Evolutionary conservation across 2,888 invertebrate genomes (phyloP).

Genomic region (Ligdia adustata): DNA sequence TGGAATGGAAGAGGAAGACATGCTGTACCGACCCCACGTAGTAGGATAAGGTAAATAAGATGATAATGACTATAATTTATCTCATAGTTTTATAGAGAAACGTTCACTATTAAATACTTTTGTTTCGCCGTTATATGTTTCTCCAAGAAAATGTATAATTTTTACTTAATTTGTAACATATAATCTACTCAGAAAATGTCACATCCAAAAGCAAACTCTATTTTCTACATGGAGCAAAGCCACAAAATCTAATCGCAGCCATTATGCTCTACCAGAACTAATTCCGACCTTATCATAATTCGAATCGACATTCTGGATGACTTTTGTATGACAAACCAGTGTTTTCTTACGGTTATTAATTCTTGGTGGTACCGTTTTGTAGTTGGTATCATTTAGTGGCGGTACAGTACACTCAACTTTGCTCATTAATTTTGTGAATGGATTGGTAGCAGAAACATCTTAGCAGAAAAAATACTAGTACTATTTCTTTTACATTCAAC

Average conservation of each 20-base stretch:
- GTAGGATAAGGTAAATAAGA: no score
- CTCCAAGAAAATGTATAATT: no score
- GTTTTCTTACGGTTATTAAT: constrained; percentile 83
- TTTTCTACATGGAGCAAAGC: constrained; percentile 39
- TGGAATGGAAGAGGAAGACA: no score
- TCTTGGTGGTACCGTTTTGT: constrained; percentile 61
- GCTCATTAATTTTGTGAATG: constrained; percentile 1
- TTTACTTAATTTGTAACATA: background rate
- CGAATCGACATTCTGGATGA: constrained; percentile 79
- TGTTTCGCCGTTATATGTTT: no score
- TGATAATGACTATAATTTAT: no score
- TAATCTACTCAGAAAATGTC: constrained; percentile 37
- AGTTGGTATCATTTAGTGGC: constrained; percentile 57
- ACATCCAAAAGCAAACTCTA: constrained; percentile 46
- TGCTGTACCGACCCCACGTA: no score
- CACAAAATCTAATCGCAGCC: constrained; percentile 68
- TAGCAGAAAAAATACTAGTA: no score
- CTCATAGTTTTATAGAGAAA: no score
- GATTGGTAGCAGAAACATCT: no score
- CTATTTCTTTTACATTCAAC: no score
- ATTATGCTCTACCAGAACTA: constrained; percentile 82
- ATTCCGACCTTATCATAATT: constrained; percentile 81
- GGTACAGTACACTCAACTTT: constrained; percentile 57
- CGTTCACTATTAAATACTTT: no score
- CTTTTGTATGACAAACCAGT: constrained; percentile 80